These are phyloP conservation scores for Acanthopleura granulata DNA, from an alignment of 2,888 invertebrate species.

Conservation along the genomic window DNA sequence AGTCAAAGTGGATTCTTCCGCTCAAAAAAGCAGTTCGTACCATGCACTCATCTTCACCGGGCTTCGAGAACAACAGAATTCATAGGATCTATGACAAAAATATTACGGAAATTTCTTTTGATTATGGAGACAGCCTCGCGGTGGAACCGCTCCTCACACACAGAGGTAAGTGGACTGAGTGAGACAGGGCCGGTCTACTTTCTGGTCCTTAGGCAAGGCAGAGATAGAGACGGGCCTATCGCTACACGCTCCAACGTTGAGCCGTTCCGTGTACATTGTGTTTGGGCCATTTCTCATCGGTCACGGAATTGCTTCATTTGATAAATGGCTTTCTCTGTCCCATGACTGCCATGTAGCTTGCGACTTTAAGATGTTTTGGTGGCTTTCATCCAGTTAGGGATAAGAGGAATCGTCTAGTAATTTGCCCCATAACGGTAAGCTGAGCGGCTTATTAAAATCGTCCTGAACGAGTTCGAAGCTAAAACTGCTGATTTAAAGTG, in stretches of 20 bases:
- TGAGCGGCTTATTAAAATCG: not conserved
- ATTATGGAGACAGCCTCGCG: no score
- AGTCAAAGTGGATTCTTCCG: not conserved
- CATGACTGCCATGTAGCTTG: not conserved
- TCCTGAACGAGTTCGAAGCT: not conserved
- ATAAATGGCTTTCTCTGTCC: not conserved
- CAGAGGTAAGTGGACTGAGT: no score
- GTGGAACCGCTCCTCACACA: no score
- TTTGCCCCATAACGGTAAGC: not conserved
- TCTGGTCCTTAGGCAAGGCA: not conserved
- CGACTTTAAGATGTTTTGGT: conserved; percentile 2
- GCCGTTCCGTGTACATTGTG: conserved; percentile 3
- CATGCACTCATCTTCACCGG: no score
- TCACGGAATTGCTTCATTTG: not conserved
- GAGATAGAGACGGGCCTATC: not conserved
- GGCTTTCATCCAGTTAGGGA: not conserved
- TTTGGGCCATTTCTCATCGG: conserved; percentile 10
- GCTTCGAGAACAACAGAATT: no score
- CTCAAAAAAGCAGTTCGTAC: conserved; percentile 17
- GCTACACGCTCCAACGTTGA: not conserved
- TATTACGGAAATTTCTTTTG: no score
- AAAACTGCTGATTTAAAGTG: not conserved
- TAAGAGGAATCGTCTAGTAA: not conserved
- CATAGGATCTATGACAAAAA: no score
- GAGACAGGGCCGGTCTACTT: not conserved